A percentile compares a stretch with the other conserved stretches of the same genome.
Evolutionary conservation across 2,113 vertebrate species (phyloP).

Genomic region (Pteropus alecto): DNA sequence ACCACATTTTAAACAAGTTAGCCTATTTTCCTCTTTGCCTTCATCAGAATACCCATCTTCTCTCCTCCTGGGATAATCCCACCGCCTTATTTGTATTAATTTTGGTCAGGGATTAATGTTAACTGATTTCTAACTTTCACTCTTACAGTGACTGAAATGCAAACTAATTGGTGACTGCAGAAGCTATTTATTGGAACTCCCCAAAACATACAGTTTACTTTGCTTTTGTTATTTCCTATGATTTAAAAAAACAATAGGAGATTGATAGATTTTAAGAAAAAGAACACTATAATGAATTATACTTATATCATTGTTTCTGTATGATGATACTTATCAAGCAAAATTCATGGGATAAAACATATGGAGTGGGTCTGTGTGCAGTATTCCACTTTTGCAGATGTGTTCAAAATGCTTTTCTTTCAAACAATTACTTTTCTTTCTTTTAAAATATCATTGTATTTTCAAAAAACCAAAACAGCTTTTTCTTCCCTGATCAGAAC

Average conservation of each 20-base stretch:
- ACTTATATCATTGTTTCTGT: background rate
- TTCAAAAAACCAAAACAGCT: background rate
- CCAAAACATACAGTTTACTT: background rate
- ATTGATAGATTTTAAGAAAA: background rate
- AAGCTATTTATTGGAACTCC: background rate
- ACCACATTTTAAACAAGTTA: background rate
- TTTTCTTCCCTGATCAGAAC: background rate
- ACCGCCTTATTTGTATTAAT: background rate
- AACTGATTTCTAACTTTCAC: background rate
- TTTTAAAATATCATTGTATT: background rate
- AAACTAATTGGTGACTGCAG: background rate
- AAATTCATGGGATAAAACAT: background rate
- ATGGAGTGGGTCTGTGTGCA: background rate
- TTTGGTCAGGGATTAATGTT: background rate
- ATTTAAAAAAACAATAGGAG: background rate
- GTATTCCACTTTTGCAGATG: background rate
- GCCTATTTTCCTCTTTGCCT: background rate
- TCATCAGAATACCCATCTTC: background rate
- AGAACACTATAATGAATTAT: background rate
- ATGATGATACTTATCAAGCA: background rate
- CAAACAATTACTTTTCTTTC: background rate
- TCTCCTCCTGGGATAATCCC: background rate
- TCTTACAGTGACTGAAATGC: background rate
- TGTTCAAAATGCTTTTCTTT: background rate
- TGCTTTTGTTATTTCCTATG: background rate